phyloP scores from a whole-genome alignment of 1,140 invertebrate species.

The Drosophila yakuba region DNA sequence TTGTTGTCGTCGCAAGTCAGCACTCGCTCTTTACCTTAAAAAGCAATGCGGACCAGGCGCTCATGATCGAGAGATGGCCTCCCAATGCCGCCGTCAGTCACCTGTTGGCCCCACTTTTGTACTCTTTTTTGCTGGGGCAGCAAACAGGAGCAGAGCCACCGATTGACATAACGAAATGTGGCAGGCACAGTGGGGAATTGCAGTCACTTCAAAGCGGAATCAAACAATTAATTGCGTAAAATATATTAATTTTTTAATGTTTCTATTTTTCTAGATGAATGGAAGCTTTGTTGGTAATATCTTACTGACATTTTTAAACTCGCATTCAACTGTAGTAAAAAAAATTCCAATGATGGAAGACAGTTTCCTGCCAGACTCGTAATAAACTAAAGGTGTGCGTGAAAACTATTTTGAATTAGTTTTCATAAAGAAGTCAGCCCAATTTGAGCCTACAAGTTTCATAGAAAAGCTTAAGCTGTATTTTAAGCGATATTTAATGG shows the following conservation, averaged over 20 bases:
- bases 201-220: no score
- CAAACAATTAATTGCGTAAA: no score
- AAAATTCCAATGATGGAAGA: no score
- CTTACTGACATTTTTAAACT: no score
- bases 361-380: no score
- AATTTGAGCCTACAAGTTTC: not conserved
- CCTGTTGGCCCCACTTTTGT: conserved; percentile 19
- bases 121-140: not conserved
- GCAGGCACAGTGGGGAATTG: conserved; percentile 32
- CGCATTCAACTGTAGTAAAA: no score
- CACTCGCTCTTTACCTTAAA: conserved; percentile 70
- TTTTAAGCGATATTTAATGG: conserved; percentile 9
- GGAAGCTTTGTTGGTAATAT: no score
- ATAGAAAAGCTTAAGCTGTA: not conserved
- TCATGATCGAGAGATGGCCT: conserved; percentile 47
- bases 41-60: conserved; percentile 73
- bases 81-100: conserved; percentile 24
- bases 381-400: no score
- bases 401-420: not conserved
- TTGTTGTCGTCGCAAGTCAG: conserved; percentile 39
- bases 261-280: no score
- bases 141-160: conserved; percentile 45
- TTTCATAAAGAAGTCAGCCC: not conserved
- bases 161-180: conserved; percentile 44
- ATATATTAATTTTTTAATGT: no score